phyloP scores from a whole-genome alignment of 2,888 invertebrate genomes.

The Platycheirus albimanus region DNA sequence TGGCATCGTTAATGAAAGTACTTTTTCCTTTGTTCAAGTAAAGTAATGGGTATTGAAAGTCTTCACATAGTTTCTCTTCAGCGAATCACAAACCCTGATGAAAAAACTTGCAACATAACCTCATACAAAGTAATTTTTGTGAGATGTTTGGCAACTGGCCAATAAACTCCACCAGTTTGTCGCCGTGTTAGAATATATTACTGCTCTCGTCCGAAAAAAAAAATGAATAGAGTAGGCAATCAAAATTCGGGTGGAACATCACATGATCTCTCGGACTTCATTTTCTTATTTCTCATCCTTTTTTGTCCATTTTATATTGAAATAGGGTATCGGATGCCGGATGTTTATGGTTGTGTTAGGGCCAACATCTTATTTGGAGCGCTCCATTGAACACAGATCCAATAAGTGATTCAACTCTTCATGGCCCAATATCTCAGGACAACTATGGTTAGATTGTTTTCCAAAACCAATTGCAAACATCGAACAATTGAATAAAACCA shows the following conservation, averaged over 20 bases:
- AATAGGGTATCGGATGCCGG: no score
- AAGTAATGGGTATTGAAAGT: no score
- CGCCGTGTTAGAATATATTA: slow-evolving; percentile 67
- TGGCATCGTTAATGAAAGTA: no score
- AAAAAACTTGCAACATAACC: slow-evolving; percentile 44
- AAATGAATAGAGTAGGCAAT: slow-evolving; percentile 38
- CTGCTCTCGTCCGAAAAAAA: neutral
- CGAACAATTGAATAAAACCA: slow-evolving; percentile 61
- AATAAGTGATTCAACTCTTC: slow-evolving; percentile 52
- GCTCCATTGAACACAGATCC: slow-evolving; percentile 67
- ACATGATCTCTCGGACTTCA: slow-evolving; percentile 64
- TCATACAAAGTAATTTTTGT: slow-evolving; percentile 48
- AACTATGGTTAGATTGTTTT: slow-evolving; percentile 60
- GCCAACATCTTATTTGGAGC: slow-evolving; percentile 59
- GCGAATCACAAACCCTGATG: slow-evolving; percentile 19
- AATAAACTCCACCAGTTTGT: slow-evolving; percentile 68
- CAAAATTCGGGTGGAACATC: slow-evolving; percentile 56
- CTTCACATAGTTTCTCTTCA: no score
- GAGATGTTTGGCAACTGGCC: slow-evolving; percentile 60
- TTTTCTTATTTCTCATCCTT: slow-evolving; percentile 61
- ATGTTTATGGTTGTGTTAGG: slow-evolving; percentile 46
- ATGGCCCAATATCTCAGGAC: slow-evolving; percentile 31
- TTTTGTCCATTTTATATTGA: slow-evolving; percentile 30
- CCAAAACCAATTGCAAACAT: slow-evolving; percentile 55
- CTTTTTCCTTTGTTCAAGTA: no score